Conservation (phyloP, 2,113 vertebrate species). For the Thunnus thynnus region DNA sequence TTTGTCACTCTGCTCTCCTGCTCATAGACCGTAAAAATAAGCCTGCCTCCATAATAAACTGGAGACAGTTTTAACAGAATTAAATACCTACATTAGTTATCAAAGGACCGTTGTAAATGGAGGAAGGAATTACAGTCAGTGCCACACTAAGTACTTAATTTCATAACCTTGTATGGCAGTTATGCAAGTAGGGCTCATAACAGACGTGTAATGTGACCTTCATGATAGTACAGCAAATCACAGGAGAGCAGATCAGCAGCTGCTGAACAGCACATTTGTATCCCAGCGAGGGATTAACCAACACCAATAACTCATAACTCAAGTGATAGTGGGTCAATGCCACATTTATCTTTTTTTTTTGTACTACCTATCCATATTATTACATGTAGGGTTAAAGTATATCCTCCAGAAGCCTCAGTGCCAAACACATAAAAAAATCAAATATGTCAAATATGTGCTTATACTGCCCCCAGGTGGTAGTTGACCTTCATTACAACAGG, state of each 20-base stretch:
- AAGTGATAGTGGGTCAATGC: no score
- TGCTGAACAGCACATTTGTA: background rate
- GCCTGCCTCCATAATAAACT: no score
- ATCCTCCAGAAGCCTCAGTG: background rate
- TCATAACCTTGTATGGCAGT: background rate
- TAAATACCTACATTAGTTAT: no score
- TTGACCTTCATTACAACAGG: background rate
- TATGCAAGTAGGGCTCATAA: constrained; percentile 9
- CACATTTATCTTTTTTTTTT: no score
- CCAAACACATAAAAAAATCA: background rate
- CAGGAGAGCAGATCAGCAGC: constrained; percentile 5
- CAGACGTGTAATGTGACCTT: constrained; percentile 16
- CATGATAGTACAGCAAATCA: background rate
- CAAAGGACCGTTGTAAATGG: background rate
- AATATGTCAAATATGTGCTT: background rate
- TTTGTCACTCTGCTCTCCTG: no score
- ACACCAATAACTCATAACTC: no score
- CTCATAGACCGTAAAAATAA: no score
- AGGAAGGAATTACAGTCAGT: background rate
- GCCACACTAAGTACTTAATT: background rate
- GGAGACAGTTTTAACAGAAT: no score
- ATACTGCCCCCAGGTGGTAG: constrained; percentile 45
- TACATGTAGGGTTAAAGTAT: no score
- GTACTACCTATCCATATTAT: no score
- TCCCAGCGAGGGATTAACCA: no score